Percentiles rank a stretch among this genome's conserved stretches.
These are phyloP conservation scores for Plectropomus leopardus DNA, from an alignment of 2,113 vertebrate species.

Conservation along the genomic window DNA sequence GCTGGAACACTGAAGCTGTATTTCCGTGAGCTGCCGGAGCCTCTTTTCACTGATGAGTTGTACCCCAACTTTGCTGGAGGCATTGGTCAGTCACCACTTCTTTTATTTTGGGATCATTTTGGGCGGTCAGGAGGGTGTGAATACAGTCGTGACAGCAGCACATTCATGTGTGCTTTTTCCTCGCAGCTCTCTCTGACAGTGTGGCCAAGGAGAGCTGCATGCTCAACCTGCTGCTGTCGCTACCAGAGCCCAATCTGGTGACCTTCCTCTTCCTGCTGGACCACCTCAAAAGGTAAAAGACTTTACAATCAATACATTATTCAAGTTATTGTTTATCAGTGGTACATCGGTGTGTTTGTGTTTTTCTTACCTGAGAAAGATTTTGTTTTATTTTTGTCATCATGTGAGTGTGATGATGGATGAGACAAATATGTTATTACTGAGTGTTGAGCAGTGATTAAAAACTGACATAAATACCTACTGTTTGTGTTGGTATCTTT, in stretches of 20 bases:
- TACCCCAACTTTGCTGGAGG: slow-evolving; percentile 97
- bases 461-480: background rate
- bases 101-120: background rate
- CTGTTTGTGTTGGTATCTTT: background rate
- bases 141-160: background rate
- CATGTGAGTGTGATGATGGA: background rate
- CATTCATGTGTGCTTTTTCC: slow-evolving; percentile 16
- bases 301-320: background rate
- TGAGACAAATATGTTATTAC: background rate
- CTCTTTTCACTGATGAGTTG: slow-evolving; percentile 95
- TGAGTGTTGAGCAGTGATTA: too few relatives aligned
- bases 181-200: slow-evolving; percentile 93
- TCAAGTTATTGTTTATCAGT: background rate
- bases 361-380: background rate
- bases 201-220: slow-evolving; percentile 99
- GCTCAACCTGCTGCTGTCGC: slow-evolving; percentile 94
- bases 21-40: slow-evolving; percentile 96
- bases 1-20: slow-evolving; percentile 97
- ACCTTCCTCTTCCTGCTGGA: slow-evolving; percentile 97
- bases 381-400: background rate
- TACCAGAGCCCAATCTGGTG: slow-evolving; percentile 95
- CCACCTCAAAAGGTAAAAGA: slow-evolving; percentile 94
- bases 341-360: background rate
- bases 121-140: background rate
- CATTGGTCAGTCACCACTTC: slow-evolving; percentile 87